These are phyloP conservation scores for Galeruca laticollis DNA, from an alignment of 2,888 invertebrate genomes.

Conservation along the genomic window DNA sequence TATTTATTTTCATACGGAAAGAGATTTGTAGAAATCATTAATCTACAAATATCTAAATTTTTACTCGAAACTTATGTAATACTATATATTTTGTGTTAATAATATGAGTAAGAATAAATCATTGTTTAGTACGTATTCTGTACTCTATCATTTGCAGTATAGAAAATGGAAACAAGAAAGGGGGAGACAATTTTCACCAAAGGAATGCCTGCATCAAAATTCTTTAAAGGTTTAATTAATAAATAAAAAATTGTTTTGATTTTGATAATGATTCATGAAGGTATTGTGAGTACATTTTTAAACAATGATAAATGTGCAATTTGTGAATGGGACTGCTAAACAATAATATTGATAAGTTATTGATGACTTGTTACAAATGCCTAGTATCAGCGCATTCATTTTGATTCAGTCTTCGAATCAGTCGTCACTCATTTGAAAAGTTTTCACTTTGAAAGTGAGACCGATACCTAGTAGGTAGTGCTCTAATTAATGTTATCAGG, in stretches of 20 bases:
- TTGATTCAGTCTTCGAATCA: not conserved
- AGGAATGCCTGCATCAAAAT: not conserved
- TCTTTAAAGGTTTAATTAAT: not conserved
- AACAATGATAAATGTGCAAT: not conserved
- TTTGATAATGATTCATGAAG: not conserved
- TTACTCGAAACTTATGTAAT: too few species aligned
- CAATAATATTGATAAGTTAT: constrained; percentile 6
- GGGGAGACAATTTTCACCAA: too few species aligned
- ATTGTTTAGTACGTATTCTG: too few species aligned
- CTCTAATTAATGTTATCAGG: too few species aligned
- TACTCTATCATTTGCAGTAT: too few species aligned
- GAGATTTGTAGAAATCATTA: too few species aligned
- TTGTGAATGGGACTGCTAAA: not conserved
- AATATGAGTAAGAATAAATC: too few species aligned
- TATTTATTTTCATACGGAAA: too few species aligned
- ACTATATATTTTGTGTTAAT: too few species aligned
- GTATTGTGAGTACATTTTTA: not conserved
- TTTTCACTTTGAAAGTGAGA: not conserved
- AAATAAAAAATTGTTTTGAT: not conserved
- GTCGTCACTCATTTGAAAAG: not conserved
- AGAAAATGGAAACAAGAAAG: too few species aligned
- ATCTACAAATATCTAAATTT: too few species aligned
- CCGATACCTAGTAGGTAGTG: too few species aligned
- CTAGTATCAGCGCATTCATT: not conserved
- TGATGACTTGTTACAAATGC: not conserved